Base-by-base conservation (phyloP, 2,113 vertebrate genomes). In the Sinosuthora webbiana region DNA sequence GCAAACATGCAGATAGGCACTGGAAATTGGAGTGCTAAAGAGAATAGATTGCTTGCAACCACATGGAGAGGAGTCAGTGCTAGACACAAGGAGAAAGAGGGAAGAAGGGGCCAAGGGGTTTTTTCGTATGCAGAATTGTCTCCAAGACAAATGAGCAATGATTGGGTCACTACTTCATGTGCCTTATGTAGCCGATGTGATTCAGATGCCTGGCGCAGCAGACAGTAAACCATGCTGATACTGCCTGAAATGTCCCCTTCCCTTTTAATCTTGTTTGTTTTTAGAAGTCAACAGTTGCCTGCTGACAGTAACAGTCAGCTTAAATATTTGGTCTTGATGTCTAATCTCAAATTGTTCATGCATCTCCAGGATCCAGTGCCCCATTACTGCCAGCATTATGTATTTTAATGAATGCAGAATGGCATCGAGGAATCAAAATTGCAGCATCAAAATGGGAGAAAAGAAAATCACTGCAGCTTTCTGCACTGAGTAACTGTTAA, bases 341-440 rank as follows among this genome's bases (percentile, higher is more conserved):
- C 6, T 71, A 93, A 87, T 85, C 62, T 94, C 80, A 81, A 59
- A 97, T 93, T 97, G 94, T 95, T 97, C 79, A 55, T 97, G 78
- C 85, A 53, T 93, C 83, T 97, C 71, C 55, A 95, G 86, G 92
- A 95, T 96, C 70, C 74, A 75, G 77, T 90, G 87, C 59, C 90
- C 93, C 89, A 94, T 98, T 97, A 95, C 90, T 97, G 82, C 67
- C 93, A 95, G 67, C 52, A 85, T 96, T 97, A 95, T 95, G 74
- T 96, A 96, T 97, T 97, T 97, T 97, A 98, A 95, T 96, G 92
- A 97, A 95, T 96, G 75, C 70, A 97, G 88, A 87, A 90, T 94
- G 70, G 47, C 90, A 95, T 86, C 8, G 1, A 97, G 93, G 93
- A 97, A 96, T 97, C 89, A 92, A 97, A 98, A 97, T 86, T 94